Base-by-base conservation (phyloP, 2,888 invertebrate genomes). In the Biston betularia region DNA sequence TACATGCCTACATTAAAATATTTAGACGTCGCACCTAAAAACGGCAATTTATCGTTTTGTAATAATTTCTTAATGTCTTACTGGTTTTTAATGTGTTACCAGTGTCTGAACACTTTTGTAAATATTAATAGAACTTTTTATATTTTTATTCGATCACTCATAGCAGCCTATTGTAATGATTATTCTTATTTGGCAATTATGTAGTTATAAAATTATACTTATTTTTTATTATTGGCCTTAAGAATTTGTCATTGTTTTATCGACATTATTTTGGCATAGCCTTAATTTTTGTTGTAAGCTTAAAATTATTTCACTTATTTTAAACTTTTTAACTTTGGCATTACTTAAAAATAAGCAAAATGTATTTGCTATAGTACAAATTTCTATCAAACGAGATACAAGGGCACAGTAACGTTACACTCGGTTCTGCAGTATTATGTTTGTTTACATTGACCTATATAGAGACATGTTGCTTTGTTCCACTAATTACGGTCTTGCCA, bases 361-460 rank as follows among this genome's bases (percentile, higher is more conserved):
- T 56, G 59, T 69, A 45, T 83, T 89, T 89, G 86, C 88, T 87
- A 91, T 90, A 93, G 93, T 93, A 93, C 92, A 93, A 93, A 92
- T 71, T 64, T 65, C 64, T 63, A 64, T 71, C 67, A 64, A 58
- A 60, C 71, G 62, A 76, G 81, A 80, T 82, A 72, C n/a, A 74
- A 74, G 77, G 77, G 76, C 81, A 85, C 85, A 81, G 33, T 63
- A 44, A 45, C 79, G 76, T 79, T 81, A 75, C 60, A 68, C 75
- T 78, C 78, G 78, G 68, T 71, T 75, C 64, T 84, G 81, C 90
- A 91, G 91, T 90, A 91, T 91, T 90, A 89, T 79, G 53, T 56
- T 62, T 79, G 53, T 56, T 62, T 61, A 55, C 59, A 63, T 52
- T 70, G 38, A 63, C 58, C 38, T 45, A n/a, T 60, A 49, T 48